A percentile compares a stretch with the other conserved stretches of the same genome.
These are phyloP conservation scores for Aproaerema taeniolella DNA, from an alignment of 2,888 invertebrate species.

Conservation along the genomic window DNA sequence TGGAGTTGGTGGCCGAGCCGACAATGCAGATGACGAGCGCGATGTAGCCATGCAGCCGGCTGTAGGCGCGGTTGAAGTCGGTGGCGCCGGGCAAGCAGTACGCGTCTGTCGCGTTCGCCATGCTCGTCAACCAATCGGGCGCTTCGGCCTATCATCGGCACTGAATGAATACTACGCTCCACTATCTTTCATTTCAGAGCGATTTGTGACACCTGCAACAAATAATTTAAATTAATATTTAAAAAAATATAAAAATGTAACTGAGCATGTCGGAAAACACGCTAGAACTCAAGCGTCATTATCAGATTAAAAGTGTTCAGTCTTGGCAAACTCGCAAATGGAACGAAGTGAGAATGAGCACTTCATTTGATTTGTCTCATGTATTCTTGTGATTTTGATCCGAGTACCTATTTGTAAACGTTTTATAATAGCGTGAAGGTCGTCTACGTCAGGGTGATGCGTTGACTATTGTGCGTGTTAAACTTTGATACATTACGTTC, in stretches of 20 bases:
- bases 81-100: constrained; percentile 78
- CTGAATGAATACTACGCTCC: constrained; percentile 12
- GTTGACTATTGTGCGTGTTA: constrained; percentile 15
- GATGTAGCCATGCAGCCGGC: constrained; percentile 88
- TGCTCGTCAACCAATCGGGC: constrained; percentile 24
- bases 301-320: background rate
- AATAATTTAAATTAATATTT: too few relatives aligned
- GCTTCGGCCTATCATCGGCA: constrained; percentile 37
- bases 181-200: constrained; percentile 17
- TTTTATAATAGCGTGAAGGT: constrained; percentile 30
- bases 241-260: background rate
- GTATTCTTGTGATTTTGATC: constrained; percentile 4
- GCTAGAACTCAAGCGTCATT: too few relatives aligned
- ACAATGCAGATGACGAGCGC: constrained; percentile 92
- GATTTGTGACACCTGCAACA: constrained; percentile 40
- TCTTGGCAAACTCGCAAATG: constrained; percentile 2
- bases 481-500: constrained; percentile 19
- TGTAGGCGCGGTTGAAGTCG: constrained; percentile 81
- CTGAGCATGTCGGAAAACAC: too few relatives aligned
- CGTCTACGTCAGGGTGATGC: constrained; percentile 2
- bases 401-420: constrained; percentile 17
- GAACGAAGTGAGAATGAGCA: constrained; percentile 8
- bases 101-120: constrained; percentile 63
- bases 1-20: constrained; percentile 93
- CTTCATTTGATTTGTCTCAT: constrained; percentile 5